Percentiles rank a stretch among this genome's conserved stretches.
Evolutionary conservation across 2,113 vertebrate species (phyloP).

Genomic region (Dipodomys merriami): DNA sequence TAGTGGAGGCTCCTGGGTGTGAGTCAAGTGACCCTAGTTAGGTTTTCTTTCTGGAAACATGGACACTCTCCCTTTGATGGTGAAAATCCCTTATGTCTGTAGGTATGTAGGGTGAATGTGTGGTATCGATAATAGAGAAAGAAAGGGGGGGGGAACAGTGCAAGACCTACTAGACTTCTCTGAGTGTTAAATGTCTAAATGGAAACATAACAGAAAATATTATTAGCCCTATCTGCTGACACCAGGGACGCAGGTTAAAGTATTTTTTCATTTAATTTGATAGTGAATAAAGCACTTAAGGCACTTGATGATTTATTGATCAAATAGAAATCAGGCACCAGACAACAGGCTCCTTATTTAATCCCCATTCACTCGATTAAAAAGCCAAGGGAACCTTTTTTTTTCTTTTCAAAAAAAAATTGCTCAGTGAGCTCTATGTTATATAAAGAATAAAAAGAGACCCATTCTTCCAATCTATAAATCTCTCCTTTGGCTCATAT

Average conservation of each 20-base stretch:
- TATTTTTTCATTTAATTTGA: slow-evolving; percentile 89
- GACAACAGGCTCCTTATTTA: slow-evolving; percentile 86
- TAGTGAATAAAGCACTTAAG: slow-evolving; percentile 88
- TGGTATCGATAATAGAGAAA: not conserved
- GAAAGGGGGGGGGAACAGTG: not conserved
- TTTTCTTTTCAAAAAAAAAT: slow-evolving; percentile 39
- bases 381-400: slow-evolving; percentile 80
- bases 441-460: slow-evolving; percentile 72
- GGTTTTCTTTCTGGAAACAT: slow-evolving; percentile 38
- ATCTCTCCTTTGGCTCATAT: slow-evolving; percentile 83
- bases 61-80: slow-evolving; percentile 13
- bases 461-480: slow-evolving; percentile 80
- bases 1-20: not conserved
- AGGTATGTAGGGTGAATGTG: slow-evolving; percentile 9
- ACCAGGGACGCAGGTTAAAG: slow-evolving; percentile 87
- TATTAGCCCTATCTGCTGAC: slow-evolving; percentile 85
- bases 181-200: slow-evolving; percentile 82
- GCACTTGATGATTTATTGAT: slow-evolving; percentile 90
- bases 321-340: slow-evolving; percentile 86
- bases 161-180: slow-evolving; percentile 69
- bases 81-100: not conserved
- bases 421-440: slow-evolving; percentile 72
- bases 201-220: slow-evolving; percentile 85
- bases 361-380: slow-evolving; percentile 84
- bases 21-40: not conserved